Evolutionary conservation across 2,113 vertebrate genomes (phyloP).

Genomic region (Hemichromis elongatus): DNA sequence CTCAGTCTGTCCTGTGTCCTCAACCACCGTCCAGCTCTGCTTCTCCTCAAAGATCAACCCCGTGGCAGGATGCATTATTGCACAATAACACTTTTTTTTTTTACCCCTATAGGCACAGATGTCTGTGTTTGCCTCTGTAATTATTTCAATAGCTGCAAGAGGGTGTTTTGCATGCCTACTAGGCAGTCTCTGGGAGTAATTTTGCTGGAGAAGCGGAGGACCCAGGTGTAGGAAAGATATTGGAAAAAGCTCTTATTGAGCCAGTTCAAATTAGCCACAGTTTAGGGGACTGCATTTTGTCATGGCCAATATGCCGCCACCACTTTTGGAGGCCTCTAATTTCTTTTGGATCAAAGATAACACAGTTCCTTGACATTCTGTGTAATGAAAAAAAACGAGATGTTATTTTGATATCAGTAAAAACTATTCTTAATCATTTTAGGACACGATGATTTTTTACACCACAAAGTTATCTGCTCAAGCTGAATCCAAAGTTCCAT

Average conservation of each 20-base stretch:
- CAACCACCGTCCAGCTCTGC: neutral
- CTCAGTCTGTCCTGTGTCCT: neutral
- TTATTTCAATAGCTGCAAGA: slow-evolving; percentile 13
- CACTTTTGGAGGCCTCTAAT: neutral
- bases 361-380: neutral
- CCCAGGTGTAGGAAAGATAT: slow-evolving; percentile 61
- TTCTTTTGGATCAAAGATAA: neutral
- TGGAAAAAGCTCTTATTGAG: slow-evolving; percentile 47
- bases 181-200: slow-evolving; percentile 6
- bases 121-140: slow-evolving; percentile 39
- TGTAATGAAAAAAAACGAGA: neutral
- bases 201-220: slow-evolving; percentile 14
- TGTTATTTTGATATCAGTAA: neutral
- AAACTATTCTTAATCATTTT: neutral
- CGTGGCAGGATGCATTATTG: neutral
- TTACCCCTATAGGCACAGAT: neutral
- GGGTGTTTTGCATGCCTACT: slow-evolving; percentile 10
- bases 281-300: slow-evolving; percentile 37
- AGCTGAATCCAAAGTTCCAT: neutral
- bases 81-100: slow-evolving; percentile 5
- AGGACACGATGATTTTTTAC: neutral
- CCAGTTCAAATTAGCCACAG: slow-evolving; percentile 42
- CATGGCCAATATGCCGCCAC: neutral
- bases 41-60: neutral
- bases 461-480: neutral